Evolutionary conservation across 2,797 vertebrate genomes (phyloP), one percentile per base, ranked within the genome.

Genomic region (Amphiprion clarkii): DNA sequence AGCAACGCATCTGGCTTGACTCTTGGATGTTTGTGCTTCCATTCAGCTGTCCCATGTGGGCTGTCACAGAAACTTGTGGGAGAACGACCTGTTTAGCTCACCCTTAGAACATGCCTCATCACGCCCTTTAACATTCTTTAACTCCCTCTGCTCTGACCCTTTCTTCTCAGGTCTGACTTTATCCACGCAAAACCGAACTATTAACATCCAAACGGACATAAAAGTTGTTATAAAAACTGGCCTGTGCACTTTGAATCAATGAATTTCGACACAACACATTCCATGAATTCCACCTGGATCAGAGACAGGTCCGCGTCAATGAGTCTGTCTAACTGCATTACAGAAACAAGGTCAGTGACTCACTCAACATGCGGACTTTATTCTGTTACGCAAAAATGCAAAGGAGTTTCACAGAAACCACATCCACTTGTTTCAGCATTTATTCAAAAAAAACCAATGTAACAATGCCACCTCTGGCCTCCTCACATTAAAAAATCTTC

Each of bases 341-440:
- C 1, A 29, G 51, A 58, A 4, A 3, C 4, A 5, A 1, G 2
- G 25, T 13, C 1, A 17, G 52, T 79, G 90, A 87, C 75, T 84
- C 76, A 46, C 16, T 19, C 44, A 17, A 7, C 6, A 46, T 10
- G 36, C 10, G 31, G n/a, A 33, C 33, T 7, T 17, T 1, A n/a
- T 29, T 14, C 1, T 0, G 19, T 82, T 76, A 21, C 17, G 3
- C 70, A 87, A 90, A 0, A 23, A 2, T 0, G 42, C 11, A 21
- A 79, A 67, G 21, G 21, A 85, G 85, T 88, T 78, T 86, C 89
- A 81, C 72, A 85, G 85, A 87, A 75, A 89, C 81, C 49, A 2
- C 10, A 44, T 40, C 12, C 10, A 63, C 27, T 29, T 31, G 6
- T 57, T 78, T 80, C 31, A 67, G 23, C 2, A 27, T 92, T 90